Percentiles rank a stretch among this genome's conserved stretches.
phyloP scores from a whole-genome alignment of 1,140 invertebrate species.

The Trinorchestia longiramus region DNA sequence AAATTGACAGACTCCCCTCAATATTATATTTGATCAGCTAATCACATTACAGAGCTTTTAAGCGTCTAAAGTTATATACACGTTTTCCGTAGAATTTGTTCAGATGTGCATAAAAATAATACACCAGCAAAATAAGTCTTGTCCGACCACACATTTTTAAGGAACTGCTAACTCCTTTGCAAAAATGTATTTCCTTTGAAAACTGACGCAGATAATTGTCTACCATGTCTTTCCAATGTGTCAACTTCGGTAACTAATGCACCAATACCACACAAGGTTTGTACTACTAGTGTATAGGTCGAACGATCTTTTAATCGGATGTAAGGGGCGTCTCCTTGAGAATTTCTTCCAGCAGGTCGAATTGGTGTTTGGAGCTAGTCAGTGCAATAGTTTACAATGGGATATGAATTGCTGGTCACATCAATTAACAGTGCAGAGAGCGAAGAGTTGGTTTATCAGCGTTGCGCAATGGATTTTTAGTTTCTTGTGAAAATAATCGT shows the following conservation, averaged over 20 bases:
- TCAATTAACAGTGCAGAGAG: neutral
- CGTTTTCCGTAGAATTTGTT: neutral
- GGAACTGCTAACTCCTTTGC: neutral
- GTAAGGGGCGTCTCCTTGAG: neutral
- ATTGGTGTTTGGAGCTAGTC: neutral
- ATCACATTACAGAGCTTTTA: conserved; percentile 14
- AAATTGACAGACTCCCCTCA: neutral
- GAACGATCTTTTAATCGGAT: neutral
- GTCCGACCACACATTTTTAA: neutral
- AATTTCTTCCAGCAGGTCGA: neutral
- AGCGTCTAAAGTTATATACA: conserved; percentile 26
- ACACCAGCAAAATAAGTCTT: neutral
- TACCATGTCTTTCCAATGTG: neutral
- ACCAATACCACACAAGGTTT: neutral
- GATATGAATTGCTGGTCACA: neutral
- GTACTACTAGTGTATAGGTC: neutral
- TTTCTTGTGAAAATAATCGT: neutral
- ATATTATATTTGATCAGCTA: conserved; percentile 25
- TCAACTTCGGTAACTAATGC: neutral
- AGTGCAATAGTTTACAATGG: neutral
- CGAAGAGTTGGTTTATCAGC: neutral
- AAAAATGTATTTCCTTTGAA: neutral
- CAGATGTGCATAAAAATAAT: neutral
- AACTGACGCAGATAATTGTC: neutral
- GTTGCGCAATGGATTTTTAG: neutral